These are phyloP conservation scores for Octomys mimax DNA, from an alignment of 2,797 vertebrate species.

Conservation along the genomic window DNA sequence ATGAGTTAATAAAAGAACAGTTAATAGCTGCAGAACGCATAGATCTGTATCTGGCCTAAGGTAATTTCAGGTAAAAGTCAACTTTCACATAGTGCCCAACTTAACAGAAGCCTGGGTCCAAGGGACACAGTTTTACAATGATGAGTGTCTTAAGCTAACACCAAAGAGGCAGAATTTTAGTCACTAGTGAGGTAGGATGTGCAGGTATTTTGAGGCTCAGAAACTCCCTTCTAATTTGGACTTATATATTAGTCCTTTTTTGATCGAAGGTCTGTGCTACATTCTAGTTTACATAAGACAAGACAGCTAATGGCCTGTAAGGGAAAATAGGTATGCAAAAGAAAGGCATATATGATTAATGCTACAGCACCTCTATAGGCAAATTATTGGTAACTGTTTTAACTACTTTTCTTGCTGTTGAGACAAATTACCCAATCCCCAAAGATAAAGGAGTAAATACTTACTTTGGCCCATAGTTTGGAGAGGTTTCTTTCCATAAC, in stretches of 20 bases:
- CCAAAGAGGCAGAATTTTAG: slow-evolving; percentile 18
- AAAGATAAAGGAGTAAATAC: background rate
- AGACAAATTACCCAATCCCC: background rate
- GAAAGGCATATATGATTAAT: background rate
- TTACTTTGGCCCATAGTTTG: background rate
- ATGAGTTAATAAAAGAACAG: background rate
- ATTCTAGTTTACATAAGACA: background rate
- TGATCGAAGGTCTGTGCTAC: background rate
- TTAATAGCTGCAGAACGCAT: slow-evolving; percentile 12
- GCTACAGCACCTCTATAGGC: background rate
- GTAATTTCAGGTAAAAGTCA: background rate
- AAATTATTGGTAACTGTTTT: background rate
- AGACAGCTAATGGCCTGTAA: background rate
- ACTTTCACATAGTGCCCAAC: background rate
- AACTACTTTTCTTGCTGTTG: background rate
- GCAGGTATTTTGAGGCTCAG: background rate
- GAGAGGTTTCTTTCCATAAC: background rate
- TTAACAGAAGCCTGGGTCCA: background rate
- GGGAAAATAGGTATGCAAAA: background rate
- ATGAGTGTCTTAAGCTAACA: background rate
- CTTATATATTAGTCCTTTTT: background rate
- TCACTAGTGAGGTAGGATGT: background rate
- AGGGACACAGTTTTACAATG: background rate
- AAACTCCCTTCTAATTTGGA: background rate
- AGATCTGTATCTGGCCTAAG: background rate